phyloP scores from a whole-genome alignment of 2,113 vertebrate genomes.

The Nematolebias whitei region DNA sequence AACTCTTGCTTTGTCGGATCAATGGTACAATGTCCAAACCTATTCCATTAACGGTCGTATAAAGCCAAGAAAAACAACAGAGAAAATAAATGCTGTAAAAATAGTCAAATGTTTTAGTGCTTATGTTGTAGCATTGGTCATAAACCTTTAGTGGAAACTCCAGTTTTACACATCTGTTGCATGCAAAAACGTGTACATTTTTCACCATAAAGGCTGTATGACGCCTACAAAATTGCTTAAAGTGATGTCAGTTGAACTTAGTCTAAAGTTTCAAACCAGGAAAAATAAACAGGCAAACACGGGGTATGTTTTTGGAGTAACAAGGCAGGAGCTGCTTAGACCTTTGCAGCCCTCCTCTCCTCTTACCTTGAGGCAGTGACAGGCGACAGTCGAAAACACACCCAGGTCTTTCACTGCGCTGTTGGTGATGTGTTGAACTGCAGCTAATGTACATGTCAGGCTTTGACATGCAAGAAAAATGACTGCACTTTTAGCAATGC shows the following conservation, averaged over 20 bases:
- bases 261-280: background rate
- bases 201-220: background rate
- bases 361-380: background rate
- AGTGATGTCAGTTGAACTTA: constrained; percentile 13
- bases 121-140: background rate
- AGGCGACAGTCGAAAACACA: constrained; percentile 5
- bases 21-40: background rate
- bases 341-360: background rate
- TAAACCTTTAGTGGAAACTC: background rate
- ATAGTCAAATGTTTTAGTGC: too few species aligned
- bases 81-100: background rate
- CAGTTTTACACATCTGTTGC: background rate
- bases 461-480: constrained; percentile 5
- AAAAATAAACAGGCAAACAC: background rate
- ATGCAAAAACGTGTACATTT: background rate
- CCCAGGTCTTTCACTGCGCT: constrained; percentile 5
- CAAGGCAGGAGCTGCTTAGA: background rate
- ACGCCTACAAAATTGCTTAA: background rate
- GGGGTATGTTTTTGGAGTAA: background rate
- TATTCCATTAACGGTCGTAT: background rate
- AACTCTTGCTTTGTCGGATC: background rate
- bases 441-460: background rate
- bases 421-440: background rate
- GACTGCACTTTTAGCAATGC: background rate
- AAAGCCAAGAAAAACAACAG: background rate